phyloP scores from a whole-genome alignment of 2,888 invertebrate genomes.

The Rapana venosa region DNA sequence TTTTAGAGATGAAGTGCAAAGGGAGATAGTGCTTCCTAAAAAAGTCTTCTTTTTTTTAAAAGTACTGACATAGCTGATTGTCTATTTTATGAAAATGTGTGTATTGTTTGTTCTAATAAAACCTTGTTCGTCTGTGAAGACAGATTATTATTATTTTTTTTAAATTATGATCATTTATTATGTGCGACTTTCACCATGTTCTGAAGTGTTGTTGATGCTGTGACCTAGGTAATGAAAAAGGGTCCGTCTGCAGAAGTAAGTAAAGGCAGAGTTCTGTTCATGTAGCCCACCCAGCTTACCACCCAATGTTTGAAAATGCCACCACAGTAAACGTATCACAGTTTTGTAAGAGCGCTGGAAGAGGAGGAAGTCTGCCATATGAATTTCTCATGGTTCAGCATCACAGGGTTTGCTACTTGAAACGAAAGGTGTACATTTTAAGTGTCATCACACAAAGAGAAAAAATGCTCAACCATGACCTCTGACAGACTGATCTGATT shows the following conservation, averaged over 20 bases:
- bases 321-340: neutral
- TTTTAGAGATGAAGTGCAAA: too few species aligned
- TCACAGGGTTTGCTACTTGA: too few species aligned
- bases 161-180: neutral
- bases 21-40: too few species aligned
- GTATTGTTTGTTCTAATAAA: too few species aligned
- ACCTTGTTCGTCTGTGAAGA: too few species aligned
- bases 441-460: too few species aligned
- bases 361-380: neutral
- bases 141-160: neutral
- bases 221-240: conserved; percentile 22
- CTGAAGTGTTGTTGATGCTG: neutral
- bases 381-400: neutral
- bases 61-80: too few species aligned
- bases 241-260: conserved; percentile 31
- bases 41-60: too few species aligned
- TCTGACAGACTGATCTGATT: too few species aligned
- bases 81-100: too few species aligned
- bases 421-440: too few species aligned
- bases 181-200: neutral
- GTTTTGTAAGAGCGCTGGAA: neutral
- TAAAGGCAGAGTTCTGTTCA: neutral
- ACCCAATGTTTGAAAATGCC: neutral
- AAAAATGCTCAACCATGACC: too few species aligned
- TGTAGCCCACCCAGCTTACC: neutral